Conservation (phyloP, 2,888 invertebrate genomes). For the Aleiodes alternator region DNA sequence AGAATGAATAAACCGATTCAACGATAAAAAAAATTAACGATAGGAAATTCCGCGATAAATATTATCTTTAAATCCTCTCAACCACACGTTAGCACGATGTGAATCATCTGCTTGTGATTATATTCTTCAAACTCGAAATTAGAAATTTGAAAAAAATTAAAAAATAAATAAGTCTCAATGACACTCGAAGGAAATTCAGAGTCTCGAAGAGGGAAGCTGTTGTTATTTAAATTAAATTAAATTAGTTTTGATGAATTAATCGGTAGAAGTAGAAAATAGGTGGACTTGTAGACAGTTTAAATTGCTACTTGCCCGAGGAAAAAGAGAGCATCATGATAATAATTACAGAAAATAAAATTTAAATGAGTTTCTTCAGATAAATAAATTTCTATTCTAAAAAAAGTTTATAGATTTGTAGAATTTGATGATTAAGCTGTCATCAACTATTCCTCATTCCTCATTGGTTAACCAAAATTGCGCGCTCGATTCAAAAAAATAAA, state of each 20-base stretch:
- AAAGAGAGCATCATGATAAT: neutral
- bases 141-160: neutral
- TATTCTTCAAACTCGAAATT: too few relatives aligned
- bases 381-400: too few relatives aligned
- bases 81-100: too few relatives aligned
- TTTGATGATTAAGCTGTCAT: too few relatives aligned
- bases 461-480: too few relatives aligned
- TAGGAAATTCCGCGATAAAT: too few relatives aligned
- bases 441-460: too few relatives aligned
- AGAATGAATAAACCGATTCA: neutral
- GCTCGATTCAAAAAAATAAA: too few relatives aligned
- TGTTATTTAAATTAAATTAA: conserved; percentile 26
- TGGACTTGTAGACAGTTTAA: conserved; percentile 10
- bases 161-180: neutral
- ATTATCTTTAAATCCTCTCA: too few relatives aligned
- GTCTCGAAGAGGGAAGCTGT: conserved; percentile 24
- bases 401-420: too few relatives aligned
- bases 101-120: too few relatives aligned
- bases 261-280: neutral
- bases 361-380: neutral
- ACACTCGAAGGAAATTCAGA: neutral
- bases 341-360: neutral
- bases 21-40: neutral
- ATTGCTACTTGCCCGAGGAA: neutral
- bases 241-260: conserved; percentile 23